Conservation (phyloP, 2,113 vertebrate species). For the Neofelis nebulosa region DNA sequence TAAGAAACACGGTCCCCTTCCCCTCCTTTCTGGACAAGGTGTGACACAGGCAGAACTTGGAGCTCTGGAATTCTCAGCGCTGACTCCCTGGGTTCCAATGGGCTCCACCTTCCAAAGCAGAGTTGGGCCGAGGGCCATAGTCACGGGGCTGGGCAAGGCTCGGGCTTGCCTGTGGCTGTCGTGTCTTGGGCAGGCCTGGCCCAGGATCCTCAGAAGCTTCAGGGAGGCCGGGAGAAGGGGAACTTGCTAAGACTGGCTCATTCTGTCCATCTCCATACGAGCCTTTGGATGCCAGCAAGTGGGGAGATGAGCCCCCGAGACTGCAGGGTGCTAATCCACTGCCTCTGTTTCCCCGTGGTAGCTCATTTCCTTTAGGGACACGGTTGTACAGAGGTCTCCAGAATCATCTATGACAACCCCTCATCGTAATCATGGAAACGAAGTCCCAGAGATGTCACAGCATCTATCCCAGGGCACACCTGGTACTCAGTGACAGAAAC, state of each 20-base stretch:
- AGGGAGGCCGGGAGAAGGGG: neutral
- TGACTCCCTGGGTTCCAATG: neutral
- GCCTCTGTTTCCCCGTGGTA: neutral
- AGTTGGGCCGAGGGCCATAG: neutral
- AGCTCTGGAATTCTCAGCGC: neutral
- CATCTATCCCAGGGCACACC: neutral
- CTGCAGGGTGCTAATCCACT: neutral
- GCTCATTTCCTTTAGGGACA: neutral
- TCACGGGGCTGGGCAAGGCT: neutral
- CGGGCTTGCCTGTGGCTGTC: neutral
- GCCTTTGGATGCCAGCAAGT: neutral
- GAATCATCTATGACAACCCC: neutral
- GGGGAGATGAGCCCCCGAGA: neutral
- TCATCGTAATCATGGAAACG: neutral
- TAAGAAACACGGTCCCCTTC: neutral
- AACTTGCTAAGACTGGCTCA: neutral
- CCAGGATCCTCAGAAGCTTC: neutral
- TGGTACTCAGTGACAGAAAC: neutral
- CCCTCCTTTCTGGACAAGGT: neutral
- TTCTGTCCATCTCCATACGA: accelerated
- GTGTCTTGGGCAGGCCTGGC: neutral
- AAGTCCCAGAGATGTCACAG: neutral
- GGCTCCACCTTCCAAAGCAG: neutral
- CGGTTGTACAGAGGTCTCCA: neutral
- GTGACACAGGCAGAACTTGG: neutral